Percentiles rank a stretch among this genome's conserved stretches.
phyloP scores from a whole-genome alignment of 2,888 invertebrate genomes.

The Pedicia rivosa region DNA sequence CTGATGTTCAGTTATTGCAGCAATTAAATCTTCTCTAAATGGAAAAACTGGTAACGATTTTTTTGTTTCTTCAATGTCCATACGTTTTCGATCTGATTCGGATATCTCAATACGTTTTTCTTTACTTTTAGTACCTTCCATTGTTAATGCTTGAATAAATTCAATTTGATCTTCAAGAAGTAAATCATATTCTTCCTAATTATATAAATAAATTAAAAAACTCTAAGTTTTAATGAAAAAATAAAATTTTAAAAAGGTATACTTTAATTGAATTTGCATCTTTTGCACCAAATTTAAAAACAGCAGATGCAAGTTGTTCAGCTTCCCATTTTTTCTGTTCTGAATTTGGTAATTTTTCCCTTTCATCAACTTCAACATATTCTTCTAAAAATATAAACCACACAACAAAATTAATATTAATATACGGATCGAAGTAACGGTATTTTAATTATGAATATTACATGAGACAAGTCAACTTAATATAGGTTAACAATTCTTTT shows the following conservation, averaged over 20 bases:
- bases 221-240: neutral
- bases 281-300: slow-evolving; percentile 85
- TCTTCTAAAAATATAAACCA: slow-evolving; percentile 38
- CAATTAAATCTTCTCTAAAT: slow-evolving; percentile 74
- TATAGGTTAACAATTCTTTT: too few relatives aligned
- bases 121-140: slow-evolving; percentile 50
- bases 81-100: slow-evolving; percentile 51
- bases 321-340: slow-evolving; percentile 95
- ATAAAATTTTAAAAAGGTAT: slow-evolving; percentile 20
- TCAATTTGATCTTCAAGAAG: slow-evolving; percentile 94
- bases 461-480: too few relatives aligned
- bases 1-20: slow-evolving; percentile 80
- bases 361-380: slow-evolving; percentile 72
- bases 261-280: slow-evolving; percentile 44
- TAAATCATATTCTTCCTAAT: slow-evolving; percentile 77
- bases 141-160: slow-evolving; percentile 78
- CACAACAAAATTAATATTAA: slow-evolving; percentile 5
- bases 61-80: slow-evolving; percentile 82
- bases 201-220: slow-evolving; percentile 20
- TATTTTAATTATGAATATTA: too few relatives aligned
- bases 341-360: slow-evolving; percentile 66
- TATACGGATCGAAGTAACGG: too few relatives aligned
- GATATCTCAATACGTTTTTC: slow-evolving; percentile 44
- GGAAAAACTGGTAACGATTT: slow-evolving; percentile 87
- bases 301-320: slow-evolving; percentile 85